A percentile compares a stretch with the other conserved stretches of the same genome.
These are phyloP conservation scores for Lochmaea capreae DNA, from an alignment of 2,888 invertebrate species.

Conservation along the genomic window DNA sequence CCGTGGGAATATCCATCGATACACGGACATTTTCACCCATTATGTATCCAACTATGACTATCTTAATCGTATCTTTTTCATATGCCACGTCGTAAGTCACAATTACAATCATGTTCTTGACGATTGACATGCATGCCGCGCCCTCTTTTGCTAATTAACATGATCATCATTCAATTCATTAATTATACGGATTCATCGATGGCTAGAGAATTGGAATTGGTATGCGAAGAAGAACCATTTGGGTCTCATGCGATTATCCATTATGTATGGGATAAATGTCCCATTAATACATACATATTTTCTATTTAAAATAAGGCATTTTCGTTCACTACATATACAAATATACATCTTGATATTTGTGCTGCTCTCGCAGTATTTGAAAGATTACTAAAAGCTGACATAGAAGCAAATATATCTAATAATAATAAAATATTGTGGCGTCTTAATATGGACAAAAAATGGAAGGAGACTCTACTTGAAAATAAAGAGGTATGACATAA, in stretches of 20 bases:
- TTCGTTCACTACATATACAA: too few species aligned
- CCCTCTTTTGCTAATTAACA: slow-evolving; percentile 54
- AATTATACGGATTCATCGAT: slow-evolving; percentile 50
- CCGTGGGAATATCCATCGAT: slow-evolving; percentile 46
- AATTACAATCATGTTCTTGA: slow-evolving; percentile 48
- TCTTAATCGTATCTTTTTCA: slow-evolving; percentile 53
- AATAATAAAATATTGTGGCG: too few species aligned
- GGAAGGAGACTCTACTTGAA: too few species aligned
- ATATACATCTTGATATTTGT: too few species aligned
- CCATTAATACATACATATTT: not conserved
- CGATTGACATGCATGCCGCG: slow-evolving; percentile 41
- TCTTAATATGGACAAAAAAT: too few species aligned
- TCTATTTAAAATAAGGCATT: too few species aligned
- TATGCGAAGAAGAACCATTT: slow-evolving; percentile 6
- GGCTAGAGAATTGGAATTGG: slow-evolving; percentile 29
- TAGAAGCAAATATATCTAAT: too few species aligned
- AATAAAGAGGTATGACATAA: too few species aligned
- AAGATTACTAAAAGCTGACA: too few species aligned
- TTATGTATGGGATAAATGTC: not conserved
- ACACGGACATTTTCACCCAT: slow-evolving; percentile 43
- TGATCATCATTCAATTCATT: slow-evolving; percentile 53
- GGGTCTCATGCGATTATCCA: not conserved
- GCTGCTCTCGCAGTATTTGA: too few species aligned
- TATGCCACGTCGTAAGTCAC: slow-evolving; percentile 55
- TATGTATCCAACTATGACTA: slow-evolving; percentile 53